Percentiles rank a stretch among this genome's conserved stretches.
Conservation (phyloP, 2,797 vertebrate species). For the Cryptoblepharus egeriae region DNA sequence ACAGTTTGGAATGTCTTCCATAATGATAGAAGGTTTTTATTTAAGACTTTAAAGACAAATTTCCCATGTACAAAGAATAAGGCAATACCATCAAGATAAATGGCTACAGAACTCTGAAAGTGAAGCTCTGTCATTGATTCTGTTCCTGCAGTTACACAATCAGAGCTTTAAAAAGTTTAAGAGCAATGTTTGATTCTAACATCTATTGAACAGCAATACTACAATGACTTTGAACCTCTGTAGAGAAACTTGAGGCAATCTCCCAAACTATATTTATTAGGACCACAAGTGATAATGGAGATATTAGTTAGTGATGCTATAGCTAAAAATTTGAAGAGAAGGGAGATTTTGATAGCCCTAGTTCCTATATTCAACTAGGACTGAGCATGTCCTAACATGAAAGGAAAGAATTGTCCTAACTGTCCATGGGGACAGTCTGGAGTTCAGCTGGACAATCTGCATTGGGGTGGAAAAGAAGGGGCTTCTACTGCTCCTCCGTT, state of each 20-base stretch:
- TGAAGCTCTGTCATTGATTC: neutral
- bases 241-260: neutral
- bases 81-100: neutral
- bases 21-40: neutral
- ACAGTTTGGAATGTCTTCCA: slow-evolving; percentile 27
- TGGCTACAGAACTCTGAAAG: neutral
- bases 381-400: too few relatives aligned
- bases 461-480: neutral
- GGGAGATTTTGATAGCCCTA: neutral
- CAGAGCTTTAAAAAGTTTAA: neutral
- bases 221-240: neutral
- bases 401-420: neutral
- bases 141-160: neutral
- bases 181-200: neutral
- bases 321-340: too few relatives aligned
- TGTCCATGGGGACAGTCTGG: neutral
- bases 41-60: slow-evolving; percentile 7
- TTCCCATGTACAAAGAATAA: neutral
- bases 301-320: neutral
- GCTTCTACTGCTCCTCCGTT: neutral
- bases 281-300: neutral
- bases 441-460: too few relatives aligned
- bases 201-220: neutral
- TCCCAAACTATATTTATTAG: neutral
- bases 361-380: neutral